A percentile compares a stretch with the other conserved stretches of the same genome.
These are phyloP conservation scores for Gouania willdenowi DNA, from an alignment of 2,797 vertebrate genomes.

Conservation along the genomic window DNA sequence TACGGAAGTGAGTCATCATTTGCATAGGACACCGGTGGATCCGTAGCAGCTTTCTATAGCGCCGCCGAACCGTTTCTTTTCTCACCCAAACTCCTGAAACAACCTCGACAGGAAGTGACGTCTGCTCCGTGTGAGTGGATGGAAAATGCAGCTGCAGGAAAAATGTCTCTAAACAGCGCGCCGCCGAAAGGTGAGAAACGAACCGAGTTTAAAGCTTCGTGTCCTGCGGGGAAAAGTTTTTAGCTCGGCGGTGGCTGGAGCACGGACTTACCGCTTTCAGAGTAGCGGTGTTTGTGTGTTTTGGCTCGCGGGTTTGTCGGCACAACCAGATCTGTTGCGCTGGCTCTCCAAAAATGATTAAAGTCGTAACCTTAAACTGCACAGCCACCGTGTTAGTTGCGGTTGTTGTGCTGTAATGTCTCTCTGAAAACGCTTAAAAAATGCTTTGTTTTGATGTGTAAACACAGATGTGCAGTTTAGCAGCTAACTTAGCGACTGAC, in stretches of 20 bases:
- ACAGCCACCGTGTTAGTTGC: background rate
- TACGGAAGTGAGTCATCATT: no score
- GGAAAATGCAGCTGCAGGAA: slow-evolving; percentile 74
- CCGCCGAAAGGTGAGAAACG: slow-evolving; percentile 67
- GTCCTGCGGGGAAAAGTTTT: slow-evolving; percentile 27
- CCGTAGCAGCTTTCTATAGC: no score
- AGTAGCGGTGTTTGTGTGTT: slow-evolving; percentile 19
- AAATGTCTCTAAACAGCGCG: slow-evolving; percentile 72
- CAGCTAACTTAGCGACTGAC: slow-evolving; percentile 52
- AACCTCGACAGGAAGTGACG: slow-evolving; percentile 80
- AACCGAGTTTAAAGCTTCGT: no score
- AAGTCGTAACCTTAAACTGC: slow-evolving; percentile 24
- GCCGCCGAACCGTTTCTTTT: no score
- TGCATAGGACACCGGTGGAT: no score
- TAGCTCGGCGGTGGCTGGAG: background rate
- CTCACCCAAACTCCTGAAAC: slow-evolving; percentile 23
- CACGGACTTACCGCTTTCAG: background rate
- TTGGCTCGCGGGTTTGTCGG: slow-evolving; percentile 40
- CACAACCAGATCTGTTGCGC: slow-evolving; percentile 19
- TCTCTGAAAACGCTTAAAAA: background rate
- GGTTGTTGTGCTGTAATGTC: background rate
- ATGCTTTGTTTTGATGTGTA: background rate
- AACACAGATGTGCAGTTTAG: background rate
- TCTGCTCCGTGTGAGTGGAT: slow-evolving; percentile 60
- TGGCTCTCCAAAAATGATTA: slow-evolving; percentile 38